phyloP scores from a whole-genome alignment of 2,888 invertebrate genomes.

The Polia nebulosa region DNA sequence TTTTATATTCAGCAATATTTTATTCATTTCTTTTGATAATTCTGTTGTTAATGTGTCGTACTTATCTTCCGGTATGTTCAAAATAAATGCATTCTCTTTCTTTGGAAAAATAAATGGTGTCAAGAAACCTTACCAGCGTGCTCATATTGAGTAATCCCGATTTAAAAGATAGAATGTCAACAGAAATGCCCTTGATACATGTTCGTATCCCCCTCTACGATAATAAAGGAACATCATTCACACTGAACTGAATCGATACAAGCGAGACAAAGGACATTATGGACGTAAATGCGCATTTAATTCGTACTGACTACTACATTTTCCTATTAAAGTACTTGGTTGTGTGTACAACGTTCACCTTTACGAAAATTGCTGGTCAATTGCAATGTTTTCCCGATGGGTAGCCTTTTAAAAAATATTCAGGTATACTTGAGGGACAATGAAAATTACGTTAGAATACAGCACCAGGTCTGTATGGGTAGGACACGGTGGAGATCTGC shows the following conservation, averaged over 20 bases:
- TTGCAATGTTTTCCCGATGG: no score
- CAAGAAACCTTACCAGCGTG: background rate
- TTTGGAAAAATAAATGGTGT: no score
- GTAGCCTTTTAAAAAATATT: no score
- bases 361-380: no score
- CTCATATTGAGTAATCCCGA: slow-evolving; percentile 1
- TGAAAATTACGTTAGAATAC: no score
- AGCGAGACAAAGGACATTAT: slow-evolving; percentile 2
- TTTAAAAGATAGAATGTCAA: slow-evolving; percentile 32
- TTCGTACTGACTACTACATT: no score
- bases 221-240: slow-evolving; percentile 14
- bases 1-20: background rate
- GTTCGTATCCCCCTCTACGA: background rate
- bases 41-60: background rate
- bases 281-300: slow-evolving; percentile 5
- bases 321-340: no score
- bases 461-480: no score
- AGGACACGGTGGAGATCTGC: no score
- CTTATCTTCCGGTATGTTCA: background rate
- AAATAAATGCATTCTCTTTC: background rate
- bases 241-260: background rate
- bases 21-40: background rate
- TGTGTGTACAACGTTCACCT: no score
- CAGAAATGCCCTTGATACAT: slow-evolving; percentile 27
- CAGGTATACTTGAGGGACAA: no score